These are phyloP conservation scores for Aegypius monachus DNA, from an alignment of 2,113 vertebrate genomes.

Conservation along the genomic window DNA sequence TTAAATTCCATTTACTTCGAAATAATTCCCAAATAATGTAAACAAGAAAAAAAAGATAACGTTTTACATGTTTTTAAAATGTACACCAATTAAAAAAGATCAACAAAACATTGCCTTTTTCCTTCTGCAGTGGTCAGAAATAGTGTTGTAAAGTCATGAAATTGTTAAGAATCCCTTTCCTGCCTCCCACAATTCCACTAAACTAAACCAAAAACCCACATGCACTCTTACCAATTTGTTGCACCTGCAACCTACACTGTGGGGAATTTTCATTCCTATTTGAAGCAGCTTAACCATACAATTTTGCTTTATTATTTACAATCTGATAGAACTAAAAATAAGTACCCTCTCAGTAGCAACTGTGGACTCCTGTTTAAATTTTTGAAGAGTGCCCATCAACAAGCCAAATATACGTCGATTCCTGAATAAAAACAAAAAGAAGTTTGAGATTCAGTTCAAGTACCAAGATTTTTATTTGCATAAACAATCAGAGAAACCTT, in stretches of 20 bases:
- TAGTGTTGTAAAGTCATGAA: background rate
- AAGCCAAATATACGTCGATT: constrained; percentile 99
- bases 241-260: background rate
- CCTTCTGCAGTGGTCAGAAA: background rate
- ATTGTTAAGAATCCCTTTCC: background rate
- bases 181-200: background rate
- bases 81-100: background rate
- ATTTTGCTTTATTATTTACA: background rate
- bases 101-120: background rate
- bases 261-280: background rate
- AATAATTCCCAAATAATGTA: background rate
- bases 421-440: constrained; percentile 67
- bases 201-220: background rate
- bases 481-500: background rate
- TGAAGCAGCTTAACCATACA: background rate
- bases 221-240: background rate
- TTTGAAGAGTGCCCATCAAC: constrained; percentile 98
- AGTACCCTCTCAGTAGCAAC: constrained; percentile 91
- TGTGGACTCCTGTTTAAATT: constrained; percentile 98
- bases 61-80: background rate
- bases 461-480: background rate
- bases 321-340: background rate
- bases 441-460: background rate
- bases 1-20: background rate
- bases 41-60: background rate